Conservation (phyloP, 2,888 invertebrate genomes). For the Operophtera brumata region DNA sequence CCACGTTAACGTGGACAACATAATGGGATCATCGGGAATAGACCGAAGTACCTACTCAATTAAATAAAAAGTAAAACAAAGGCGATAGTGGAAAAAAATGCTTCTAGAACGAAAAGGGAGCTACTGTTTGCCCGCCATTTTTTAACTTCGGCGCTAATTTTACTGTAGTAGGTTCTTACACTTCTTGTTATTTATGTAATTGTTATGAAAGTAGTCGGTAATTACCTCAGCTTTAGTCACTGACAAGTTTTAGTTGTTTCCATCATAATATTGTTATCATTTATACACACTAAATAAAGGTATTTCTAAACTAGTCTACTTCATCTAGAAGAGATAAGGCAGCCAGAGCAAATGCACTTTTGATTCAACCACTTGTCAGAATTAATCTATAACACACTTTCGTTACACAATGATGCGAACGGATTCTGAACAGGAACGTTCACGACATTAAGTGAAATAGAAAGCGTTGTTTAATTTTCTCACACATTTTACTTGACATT, state of each 20-base stretch:
- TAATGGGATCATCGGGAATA: too few relatives aligned
- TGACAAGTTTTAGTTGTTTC: not conserved
- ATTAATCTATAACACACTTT: constrained; percentile 15
- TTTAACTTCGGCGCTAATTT: too few relatives aligned
- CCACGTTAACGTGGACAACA: too few relatives aligned
- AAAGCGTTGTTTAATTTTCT: constrained; percentile 66
- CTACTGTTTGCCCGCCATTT: too few relatives aligned
- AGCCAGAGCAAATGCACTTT: not conserved
- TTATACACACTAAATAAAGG: not conserved
- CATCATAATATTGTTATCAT: not conserved
- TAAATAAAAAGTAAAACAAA: too few relatives aligned
- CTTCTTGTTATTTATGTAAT: too few relatives aligned
- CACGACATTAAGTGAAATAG: constrained; percentile 51
- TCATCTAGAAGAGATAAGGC: not conserved
- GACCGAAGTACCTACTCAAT: too few relatives aligned
- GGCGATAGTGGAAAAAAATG: too few relatives aligned
- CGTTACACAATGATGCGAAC: constrained; percentile 23
- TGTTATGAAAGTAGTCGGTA: too few relatives aligned
- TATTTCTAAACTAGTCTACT: not conserved
- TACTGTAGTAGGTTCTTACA: too few relatives aligned
- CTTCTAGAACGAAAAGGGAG: too few relatives aligned
- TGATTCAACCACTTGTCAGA: constrained; percentile 17
- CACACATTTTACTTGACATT: constrained; percentile 47
- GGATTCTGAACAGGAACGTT: constrained; percentile 16
- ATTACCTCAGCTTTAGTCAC: too few relatives aligned